Evolutionary conservation across 2,113 vertebrate genomes (phyloP).

Genomic region (Tapirus terrestris): DNA sequence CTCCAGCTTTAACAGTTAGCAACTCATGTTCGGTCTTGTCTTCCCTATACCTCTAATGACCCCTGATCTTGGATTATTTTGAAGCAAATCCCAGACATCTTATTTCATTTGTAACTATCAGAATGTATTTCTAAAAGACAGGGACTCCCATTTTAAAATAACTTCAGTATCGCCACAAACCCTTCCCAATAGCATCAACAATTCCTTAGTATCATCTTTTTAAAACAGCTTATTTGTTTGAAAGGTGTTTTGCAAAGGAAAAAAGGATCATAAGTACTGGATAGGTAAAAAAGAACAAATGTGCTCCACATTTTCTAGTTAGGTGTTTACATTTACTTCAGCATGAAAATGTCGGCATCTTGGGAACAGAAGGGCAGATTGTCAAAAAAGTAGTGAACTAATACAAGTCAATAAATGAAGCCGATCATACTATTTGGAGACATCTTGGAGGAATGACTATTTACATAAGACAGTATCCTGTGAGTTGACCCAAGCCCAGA

Average conservation of each 20-base stretch:
- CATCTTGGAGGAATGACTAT: neutral
- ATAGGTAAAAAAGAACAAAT: neutral
- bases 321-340: constrained; percentile 9
- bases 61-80: neutral
- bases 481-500: neutral
- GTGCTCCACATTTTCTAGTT: neutral
- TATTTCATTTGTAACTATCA: neutral
- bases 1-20: neutral
- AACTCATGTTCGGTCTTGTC: neutral
- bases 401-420: neutral
- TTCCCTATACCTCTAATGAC: neutral
- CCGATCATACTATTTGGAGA: neutral
- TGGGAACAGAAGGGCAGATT: constrained; percentile 9
- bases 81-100: neutral
- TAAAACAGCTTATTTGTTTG: neutral
- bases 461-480: neutral
- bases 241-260: constrained; percentile 16
- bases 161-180: neutral
- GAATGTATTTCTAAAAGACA: neutral
- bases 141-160: neutral
- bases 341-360: neutral
- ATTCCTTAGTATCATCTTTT: neutral
- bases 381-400: neutral
- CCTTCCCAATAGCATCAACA: neutral
- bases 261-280: neutral